Conservation (phyloP, 2,797 vertebrate genomes). For the Sardinella longiceps region DNA sequence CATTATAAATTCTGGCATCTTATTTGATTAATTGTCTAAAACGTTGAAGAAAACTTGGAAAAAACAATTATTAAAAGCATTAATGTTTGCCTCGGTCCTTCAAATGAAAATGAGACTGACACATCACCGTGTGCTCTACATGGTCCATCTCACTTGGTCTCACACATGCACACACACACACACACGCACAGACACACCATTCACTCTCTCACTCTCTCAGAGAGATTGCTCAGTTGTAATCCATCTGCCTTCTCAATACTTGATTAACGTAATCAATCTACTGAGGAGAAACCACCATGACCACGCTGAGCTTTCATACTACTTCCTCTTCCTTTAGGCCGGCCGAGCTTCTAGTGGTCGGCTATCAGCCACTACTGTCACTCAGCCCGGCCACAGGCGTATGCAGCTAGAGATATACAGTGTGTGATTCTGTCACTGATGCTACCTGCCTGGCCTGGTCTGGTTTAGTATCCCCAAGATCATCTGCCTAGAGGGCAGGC, state of each 20-base stretch:
- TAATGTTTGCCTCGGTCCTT: background rate
- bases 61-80: background rate
- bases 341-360: background rate
- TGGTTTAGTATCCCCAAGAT: background rate
- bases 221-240: constrained; percentile 21
- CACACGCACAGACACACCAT: no score
- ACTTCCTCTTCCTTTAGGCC: constrained; percentile 1
- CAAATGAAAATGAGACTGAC: background rate
- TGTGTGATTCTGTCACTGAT: background rate
- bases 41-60: no score
- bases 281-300: constrained; percentile 16
- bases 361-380: background rate
- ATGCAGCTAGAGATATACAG: background rate
- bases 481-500: background rate
- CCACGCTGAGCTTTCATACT: constrained; percentile 18
- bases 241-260: constrained; percentile 51
- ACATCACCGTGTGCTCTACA: background rate
- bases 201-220: background rate
- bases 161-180: no score
- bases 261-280: constrained; percentile 56
- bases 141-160: constrained; percentile 17
- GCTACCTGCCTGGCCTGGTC: background rate
- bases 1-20: no score
- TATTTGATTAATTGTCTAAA: no score
- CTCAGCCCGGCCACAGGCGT: background rate